These are phyloP conservation scores for Cheirogaleus major DNA, from an alignment of 2,797 vertebrate species.

Conservation along the genomic window DNA sequence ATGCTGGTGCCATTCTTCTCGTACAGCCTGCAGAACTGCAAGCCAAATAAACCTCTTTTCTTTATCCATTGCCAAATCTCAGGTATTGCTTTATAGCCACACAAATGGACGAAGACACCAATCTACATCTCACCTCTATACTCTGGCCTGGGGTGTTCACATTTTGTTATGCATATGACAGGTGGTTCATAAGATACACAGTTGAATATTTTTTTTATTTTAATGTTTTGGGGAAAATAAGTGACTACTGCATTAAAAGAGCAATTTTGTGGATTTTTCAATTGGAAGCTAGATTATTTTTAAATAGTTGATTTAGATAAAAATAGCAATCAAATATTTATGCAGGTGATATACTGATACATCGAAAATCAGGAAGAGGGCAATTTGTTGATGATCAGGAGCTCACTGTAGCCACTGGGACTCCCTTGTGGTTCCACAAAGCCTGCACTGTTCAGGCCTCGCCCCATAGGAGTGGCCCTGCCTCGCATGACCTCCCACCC, in stretches of 20 bases:
- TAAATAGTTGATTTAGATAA: slow-evolving; percentile 21
- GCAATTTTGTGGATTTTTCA: background rate
- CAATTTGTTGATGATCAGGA: background rate
- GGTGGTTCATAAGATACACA: background rate
- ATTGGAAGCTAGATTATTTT: slow-evolving; percentile 15
- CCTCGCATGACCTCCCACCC: background rate
- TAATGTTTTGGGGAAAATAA: background rate
- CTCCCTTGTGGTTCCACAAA: background rate
- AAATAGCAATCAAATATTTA: background rate
- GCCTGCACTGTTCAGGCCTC: background rate
- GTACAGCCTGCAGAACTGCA: background rate
- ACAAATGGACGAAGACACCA: too few relatives aligned
- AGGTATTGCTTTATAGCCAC: background rate
- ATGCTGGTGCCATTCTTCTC: background rate
- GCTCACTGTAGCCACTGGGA: background rate
- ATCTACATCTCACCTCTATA: background rate
- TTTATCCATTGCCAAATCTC: background rate
- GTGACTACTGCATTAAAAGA: background rate
- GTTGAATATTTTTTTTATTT: background rate
- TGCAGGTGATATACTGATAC: background rate
- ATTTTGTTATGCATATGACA: background rate
- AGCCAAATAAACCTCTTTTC: background rate
- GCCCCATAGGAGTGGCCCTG: fast-evolving
- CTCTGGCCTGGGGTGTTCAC: background rate
- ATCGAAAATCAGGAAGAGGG: background rate